Base-by-base conservation (phyloP, 2,113 vertebrate species). In the Electrona antarctica region DNA sequence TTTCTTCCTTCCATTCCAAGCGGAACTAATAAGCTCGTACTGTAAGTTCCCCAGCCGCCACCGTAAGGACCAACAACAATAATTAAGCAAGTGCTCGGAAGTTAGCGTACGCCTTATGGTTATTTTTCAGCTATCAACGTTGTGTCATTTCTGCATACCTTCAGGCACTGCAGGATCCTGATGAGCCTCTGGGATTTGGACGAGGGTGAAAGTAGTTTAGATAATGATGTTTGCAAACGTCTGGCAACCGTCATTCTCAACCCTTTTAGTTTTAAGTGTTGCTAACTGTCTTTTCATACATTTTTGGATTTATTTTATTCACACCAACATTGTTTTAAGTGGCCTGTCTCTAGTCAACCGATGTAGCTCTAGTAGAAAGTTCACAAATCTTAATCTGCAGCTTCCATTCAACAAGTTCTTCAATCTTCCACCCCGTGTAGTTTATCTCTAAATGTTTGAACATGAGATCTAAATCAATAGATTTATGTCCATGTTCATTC, bases 11-110 rank as follows among this genome's bases (percentile, higher is more conserved):
- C 59, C 64, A 73, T 48, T 81, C 65, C 60, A 76, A 87, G 85
- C 82, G 85, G 80, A 88, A 85, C 86, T 87, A 87, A 88, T 85
- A 82, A 78, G 78, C 83, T 77, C 69, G 56, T 67, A 69, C 66
- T 15, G 78, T 81, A 76, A 81, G 88, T 80, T 88, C 74, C 81
- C 81, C 70, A 70, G 81, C 86, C 78, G 73, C 70, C 80, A 74
- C 83, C 79, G 79, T 76, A 73, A 84, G 73, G 55, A 84, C 21
- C 74, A 83, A 79, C 79, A 70, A 73, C 73, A 77, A 77, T 84
- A 88, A 88, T 85, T 86, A 87, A 76, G 85, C 59, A 73, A 86
- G 85, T 29, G 74, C 78, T 65, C 1, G 28, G 78, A 83, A 71
- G 81, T 81, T 77, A 66, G 82, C 68, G 52, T 60, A 67, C 68